Percentiles rank a stretch among this genome's conserved stretches.
These are phyloP conservation scores for Chroicocephalus ridibundus DNA, from an alignment of 2,113 vertebrate species.

Conservation along the genomic window DNA sequence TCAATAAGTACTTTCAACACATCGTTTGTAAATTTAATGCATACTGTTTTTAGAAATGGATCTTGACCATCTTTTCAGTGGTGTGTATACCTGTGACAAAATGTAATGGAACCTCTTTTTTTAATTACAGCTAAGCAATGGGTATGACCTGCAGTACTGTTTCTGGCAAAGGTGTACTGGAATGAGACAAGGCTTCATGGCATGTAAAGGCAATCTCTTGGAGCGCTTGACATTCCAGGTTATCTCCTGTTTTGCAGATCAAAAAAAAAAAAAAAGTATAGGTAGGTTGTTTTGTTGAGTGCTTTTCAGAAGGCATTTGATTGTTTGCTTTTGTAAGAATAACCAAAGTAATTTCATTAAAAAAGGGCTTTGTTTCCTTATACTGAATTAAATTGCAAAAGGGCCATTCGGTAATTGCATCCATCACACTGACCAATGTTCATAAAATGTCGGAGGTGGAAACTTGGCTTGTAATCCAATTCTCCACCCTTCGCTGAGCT, in stretches of 20 bases:
- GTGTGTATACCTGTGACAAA: background rate
- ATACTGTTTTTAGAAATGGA: background rate
- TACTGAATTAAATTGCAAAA: background rate
- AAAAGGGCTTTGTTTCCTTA: background rate
- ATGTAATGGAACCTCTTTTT: background rate
- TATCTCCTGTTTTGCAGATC: background rate
- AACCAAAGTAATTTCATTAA: background rate
- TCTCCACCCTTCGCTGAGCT: background rate
- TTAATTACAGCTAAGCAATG: background rate
- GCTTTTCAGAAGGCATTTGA: background rate
- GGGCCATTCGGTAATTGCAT: background rate
- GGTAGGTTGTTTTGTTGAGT: rapidly evolving
- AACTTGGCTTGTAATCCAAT: background rate
- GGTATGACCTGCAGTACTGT: background rate
- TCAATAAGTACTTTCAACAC: background rate
- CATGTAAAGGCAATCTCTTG: background rate
- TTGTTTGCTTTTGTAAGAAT: background rate
- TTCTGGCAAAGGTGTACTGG: background rate
- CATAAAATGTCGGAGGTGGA: background rate
- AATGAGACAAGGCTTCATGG: background rate
- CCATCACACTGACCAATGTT: background rate
- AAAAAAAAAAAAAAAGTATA: background rate
- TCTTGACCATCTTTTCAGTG: background rate
- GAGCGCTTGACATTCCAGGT: background rate
- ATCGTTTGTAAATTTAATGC: background rate